Evolutionary conservation across 2,797 vertebrate species (phyloP).

Genomic region (Molossus alvarezi): DNA sequence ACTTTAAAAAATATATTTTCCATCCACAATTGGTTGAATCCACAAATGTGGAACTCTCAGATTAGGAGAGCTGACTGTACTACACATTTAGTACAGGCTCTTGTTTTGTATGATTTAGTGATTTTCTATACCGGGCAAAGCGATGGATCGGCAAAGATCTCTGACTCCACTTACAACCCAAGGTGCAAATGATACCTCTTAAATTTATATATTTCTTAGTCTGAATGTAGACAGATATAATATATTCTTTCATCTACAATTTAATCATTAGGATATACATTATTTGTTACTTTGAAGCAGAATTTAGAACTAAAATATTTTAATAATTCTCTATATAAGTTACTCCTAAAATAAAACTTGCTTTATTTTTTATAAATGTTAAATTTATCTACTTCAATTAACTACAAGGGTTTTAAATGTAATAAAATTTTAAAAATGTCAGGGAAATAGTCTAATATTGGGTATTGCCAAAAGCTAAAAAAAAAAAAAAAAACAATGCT

Average conservation of each 20-base stretch:
- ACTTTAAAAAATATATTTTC: not conserved
- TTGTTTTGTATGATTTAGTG: constrained; percentile 1
- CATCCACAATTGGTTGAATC: not conserved
- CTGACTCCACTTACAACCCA: not conserved
- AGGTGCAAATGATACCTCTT: constrained; percentile 61
- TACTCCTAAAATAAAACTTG: constrained; percentile 62
- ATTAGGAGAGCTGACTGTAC: not conserved
- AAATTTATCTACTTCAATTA: constrained; percentile 67
- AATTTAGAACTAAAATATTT: constrained; percentile 65
- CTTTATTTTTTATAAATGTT: not conserved
- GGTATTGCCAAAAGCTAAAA: constrained; percentile 74
- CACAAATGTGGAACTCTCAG: not conserved
- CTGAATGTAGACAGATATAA: constrained; percentile 68
- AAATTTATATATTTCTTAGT: constrained; percentile 13
- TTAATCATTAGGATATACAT: constrained; percentile 19
- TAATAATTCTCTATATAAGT: constrained; percentile 61
- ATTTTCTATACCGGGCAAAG: not conserved
- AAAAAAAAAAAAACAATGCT: constrained; percentile 72
- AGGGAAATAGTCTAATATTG: constrained; percentile 62
- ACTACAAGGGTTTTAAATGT: constrained; percentile 25
- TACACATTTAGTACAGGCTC: not conserved
- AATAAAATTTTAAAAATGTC: constrained; percentile 58
- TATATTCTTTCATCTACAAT: not conserved
- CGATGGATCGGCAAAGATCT: not conserved
- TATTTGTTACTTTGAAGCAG: not conserved